Conservation (phyloP, 2,113 vertebrate species). For the Hepsetus odoe region DNA sequence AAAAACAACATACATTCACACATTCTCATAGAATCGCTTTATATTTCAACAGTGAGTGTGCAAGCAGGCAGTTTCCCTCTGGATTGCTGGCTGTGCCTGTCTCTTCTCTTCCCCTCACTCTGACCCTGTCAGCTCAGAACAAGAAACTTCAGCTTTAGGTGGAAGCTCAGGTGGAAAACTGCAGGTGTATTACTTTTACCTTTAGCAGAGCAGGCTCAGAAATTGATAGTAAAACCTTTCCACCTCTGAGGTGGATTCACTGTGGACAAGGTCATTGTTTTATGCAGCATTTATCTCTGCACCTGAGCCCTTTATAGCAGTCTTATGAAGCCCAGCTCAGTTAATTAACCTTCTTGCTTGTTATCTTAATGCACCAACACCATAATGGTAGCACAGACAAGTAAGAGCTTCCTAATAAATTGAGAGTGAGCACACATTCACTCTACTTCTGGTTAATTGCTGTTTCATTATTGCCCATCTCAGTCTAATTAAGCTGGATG, state of each 20-base stretch:
- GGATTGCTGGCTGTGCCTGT: neutral
- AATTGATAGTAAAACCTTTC: neutral
- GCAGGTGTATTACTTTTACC: constrained; percentile 28
- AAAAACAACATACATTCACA: neutral
- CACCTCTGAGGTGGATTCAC: constrained; percentile 7
- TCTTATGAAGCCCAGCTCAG: neutral
- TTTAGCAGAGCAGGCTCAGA: neutral
- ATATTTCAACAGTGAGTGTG: neutral
- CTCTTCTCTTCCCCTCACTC: neutral
- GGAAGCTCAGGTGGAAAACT: neutral
- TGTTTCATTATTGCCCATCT: constrained; percentile 18
- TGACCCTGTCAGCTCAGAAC: neutral
- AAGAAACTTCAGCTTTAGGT: neutral
- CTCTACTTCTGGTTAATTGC: constrained; percentile 4
- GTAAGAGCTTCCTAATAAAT: neutral
- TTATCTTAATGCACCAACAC: neutral
- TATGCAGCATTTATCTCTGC: constrained; percentile 18
- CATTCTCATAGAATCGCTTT: neutral
- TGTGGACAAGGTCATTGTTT: constrained; percentile 54
- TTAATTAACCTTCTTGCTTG: constrained; percentile 2
- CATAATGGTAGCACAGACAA: neutral
- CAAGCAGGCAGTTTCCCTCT: neutral
- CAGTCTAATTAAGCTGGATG: constrained; percentile 16
- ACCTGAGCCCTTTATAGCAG: neutral
- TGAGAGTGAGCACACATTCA: neutral